Conservation (phyloP, 64 coral and sea anemone species). For the Porites lutea region DNA sequence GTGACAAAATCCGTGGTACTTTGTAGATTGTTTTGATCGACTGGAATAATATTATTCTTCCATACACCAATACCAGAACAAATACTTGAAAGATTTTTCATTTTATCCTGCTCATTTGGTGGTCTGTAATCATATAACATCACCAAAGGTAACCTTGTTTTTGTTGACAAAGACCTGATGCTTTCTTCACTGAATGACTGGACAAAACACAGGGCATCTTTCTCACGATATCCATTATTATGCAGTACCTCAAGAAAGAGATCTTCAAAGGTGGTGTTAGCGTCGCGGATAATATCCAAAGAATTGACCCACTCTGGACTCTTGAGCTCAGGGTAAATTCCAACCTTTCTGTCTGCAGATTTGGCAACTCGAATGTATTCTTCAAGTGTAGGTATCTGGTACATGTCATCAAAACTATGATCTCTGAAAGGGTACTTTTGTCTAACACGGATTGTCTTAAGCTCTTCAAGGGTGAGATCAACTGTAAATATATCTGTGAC, state of each 20-base stretch:
- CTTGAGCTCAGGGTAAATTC: conserved; percentile 43
- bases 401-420: conserved; percentile 25
- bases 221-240: conserved; percentile 13
- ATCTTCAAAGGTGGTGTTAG: conserved; percentile 39
- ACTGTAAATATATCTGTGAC: conserved; percentile 22
- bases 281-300: background rate
- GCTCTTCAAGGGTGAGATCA: conserved; percentile 14
- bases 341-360: background rate
- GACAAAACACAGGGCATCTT: conserved; percentile 15
- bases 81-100: background rate
- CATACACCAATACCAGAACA: conserved; percentile 9
- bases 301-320: conserved; percentile 34
- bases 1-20: background rate
- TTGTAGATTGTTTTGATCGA: background rate
- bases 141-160: conserved; percentile 22
- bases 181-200: conserved; percentile 37
- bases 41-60: conserved; percentile 34
- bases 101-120: background rate
- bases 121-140: background rate
- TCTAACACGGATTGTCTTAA: conserved; percentile 18
- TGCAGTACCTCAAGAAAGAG: background rate
- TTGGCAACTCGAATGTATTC: conserved; percentile 33
- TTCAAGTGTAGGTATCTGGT: conserved; percentile 20
- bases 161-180: background rate
- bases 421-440: conserved; percentile 39